Conservation (phyloP, 2,113 vertebrate species). For the Eidolon helvum region DNA sequence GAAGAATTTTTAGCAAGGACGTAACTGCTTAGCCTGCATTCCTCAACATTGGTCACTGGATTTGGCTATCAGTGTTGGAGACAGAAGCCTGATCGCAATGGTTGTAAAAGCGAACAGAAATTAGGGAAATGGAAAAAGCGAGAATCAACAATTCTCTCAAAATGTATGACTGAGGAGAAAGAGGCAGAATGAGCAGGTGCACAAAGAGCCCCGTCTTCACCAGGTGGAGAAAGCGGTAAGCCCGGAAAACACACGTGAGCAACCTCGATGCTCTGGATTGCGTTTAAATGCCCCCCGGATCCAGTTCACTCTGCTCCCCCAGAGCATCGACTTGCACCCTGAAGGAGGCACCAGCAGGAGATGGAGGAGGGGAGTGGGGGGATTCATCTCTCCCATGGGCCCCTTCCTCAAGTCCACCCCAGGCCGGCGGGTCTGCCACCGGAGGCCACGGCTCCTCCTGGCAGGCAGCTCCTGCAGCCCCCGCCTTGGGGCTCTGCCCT, state of each 20-base stretch:
- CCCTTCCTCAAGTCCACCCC: neutral
- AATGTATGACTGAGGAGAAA: neutral
- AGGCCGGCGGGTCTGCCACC: neutral
- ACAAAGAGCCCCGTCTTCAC: no score
- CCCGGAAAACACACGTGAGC: fast-evolving
- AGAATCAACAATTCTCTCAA: neutral
- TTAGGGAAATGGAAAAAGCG: neutral
- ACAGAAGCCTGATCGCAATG: neutral
- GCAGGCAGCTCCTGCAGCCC: neutral
- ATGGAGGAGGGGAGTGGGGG: neutral
- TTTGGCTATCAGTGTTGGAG: neutral
- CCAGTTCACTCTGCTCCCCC: neutral
- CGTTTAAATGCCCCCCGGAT: neutral
- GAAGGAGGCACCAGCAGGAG: neutral
- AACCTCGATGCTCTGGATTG: fast-evolving
- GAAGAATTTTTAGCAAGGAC: no score
- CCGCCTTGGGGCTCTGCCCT: neutral
- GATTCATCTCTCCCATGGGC: fast-evolving
- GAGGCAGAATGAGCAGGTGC: neutral
- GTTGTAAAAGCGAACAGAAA: neutral
- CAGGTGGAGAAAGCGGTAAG: neutral
- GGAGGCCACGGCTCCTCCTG: neutral
- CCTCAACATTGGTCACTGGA: fast-evolving
- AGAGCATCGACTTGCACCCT: neutral
- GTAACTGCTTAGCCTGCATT: fast-evolving